Evolutionary conservation across 2,113 vertebrate genomes (phyloP), one percentile per base, ranked within the genome.

Genomic region (Hipposideros armiger): DNA sequence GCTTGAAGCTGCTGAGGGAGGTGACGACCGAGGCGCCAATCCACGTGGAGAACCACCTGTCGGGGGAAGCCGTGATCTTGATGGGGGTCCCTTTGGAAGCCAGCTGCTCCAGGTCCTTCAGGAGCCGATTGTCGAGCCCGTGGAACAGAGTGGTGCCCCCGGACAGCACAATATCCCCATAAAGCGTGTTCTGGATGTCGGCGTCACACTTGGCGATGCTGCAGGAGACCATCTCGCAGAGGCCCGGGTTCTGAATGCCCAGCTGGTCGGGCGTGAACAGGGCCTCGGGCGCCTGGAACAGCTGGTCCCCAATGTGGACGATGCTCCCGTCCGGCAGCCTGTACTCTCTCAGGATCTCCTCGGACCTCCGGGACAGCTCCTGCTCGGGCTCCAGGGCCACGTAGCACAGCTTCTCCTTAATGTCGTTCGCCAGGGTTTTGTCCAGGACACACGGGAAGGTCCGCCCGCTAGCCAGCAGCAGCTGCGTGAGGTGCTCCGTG

Each of bases 371-470:
- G 2, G 56, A 28, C 10, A 93, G 89, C 74, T 98, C 97, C 70
- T 58, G 62, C 22, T 78, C 15, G 0, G 97, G 96, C 3, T 98
- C 95, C 77, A 96, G 52, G 3, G 98, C 97, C 69, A 98, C 86
- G 0, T 98, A 98, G 96, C 98, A 98, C 32, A 98, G 88, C 70
- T 98, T 98, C 96, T 98, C 98, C 88, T 98, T 98, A 67, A 98
- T 97, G 60, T 98, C 97, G 1, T 90, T 94, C 74, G 97, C 95
- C 0, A 98, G 96, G 28, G 91, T 91, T 26, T 90, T 96, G 89
- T 98, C 96, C 15, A 98, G 97, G 0, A 60, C 28, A n/a, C 97
- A 98, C 0, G 97, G 56, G 40, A 98, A 98, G 69, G 95, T 19
- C 30, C 87, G 90, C 0, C 98, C 96, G 0, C 96, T 92, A 8